These are phyloP conservation scores for Epistrophe grossulariae DNA, from an alignment of 2,888 invertebrate genomes.

Conservation along the genomic window DNA sequence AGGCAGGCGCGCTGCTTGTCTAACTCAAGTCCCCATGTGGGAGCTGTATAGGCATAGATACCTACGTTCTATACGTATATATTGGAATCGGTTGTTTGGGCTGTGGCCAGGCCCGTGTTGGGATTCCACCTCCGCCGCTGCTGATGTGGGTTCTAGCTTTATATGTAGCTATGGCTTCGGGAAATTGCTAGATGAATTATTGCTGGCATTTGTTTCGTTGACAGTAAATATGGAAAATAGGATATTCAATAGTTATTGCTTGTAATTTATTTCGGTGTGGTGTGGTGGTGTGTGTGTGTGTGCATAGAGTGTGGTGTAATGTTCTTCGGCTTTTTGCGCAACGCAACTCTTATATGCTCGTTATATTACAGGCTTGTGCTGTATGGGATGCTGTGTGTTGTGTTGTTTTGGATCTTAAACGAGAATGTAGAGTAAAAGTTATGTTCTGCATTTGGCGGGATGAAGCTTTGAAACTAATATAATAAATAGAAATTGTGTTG, in stretches of 20 bases:
- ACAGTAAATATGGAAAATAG: constrained; percentile 84
- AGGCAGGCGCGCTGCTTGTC: constrained; percentile 32
- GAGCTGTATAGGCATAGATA: constrained; percentile 47
- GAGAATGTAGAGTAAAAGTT: constrained; percentile 31
- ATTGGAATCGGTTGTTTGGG: constrained; percentile 29
- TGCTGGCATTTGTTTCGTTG: constrained; percentile 84
- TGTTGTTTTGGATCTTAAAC: constrained; percentile 15
- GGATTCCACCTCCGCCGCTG: constrained; percentile 21
- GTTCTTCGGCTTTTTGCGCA: not conserved
- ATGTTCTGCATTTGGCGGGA: constrained; percentile 20
- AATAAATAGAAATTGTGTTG: constrained; percentile 23
- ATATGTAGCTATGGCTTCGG: constrained; percentile 9
- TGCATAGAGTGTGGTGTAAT: constrained; percentile 11
- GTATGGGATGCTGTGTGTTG: constrained; percentile 52
- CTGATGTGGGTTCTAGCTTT: not conserved
- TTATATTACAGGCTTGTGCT: constrained; percentile 30
- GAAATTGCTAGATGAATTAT: constrained; percentile 83
- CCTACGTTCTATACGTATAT: not conserved
- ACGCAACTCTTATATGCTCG: not conserved
- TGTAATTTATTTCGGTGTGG: constrained; percentile 67
- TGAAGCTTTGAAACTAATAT: constrained; percentile 30
- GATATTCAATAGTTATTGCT: constrained; percentile 72
- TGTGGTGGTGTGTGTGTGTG: constrained; percentile 7
- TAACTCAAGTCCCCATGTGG: constrained; percentile 62
- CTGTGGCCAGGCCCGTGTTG: constrained; percentile 51